Base-by-base conservation (phyloP, 1,140 invertebrate genomes). In the Chelonus insularis region DNA sequence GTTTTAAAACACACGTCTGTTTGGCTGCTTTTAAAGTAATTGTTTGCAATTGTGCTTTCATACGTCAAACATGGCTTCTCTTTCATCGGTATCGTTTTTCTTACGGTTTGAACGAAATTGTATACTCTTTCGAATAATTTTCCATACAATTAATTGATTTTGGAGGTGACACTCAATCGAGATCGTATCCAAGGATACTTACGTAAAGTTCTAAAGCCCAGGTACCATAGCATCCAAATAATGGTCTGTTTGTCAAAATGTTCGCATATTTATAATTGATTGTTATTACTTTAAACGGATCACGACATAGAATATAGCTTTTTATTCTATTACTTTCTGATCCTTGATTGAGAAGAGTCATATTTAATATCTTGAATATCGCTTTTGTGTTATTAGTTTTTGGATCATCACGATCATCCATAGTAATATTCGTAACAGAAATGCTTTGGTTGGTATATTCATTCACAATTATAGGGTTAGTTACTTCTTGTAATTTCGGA, bases 171-270 rank as follows among this genome's bases (percentile, higher is more conserved):
- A 9, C 20, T n/a, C n/a, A n/a, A n/a, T n/a, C n/a, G n/a, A n/a
- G n/a, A 29, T 18, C 25, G 20, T 18, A 48, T 14, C 1, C 3
- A 23, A 14, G 7, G 12, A 25, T 62, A 67, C 66, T 75, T 68
- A 85, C 84, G 64, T 65, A 60, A 32, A 85, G 76, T 43, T 69
- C 66, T 21, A 85, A 71, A 11, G 63, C 68, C 60, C 83, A 84
- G 8, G 73, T 78, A 18, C 85, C 85, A 78, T 83, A 86, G 62
- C 76, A 83, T 4, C 80, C 79, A 66, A 71, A 79, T 8, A 86
- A 68, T 41, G 76, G 66, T 54, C 74, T 71, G 1, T 65, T 60
- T 1, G 81, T 76, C 21, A 68, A 70, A 4, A 86, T 70, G 29
- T 79, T 70, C 0, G 80, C 83, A 7, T 72, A 69, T 43, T 75